These are phyloP conservation scores for Diarsia rubi DNA, from an alignment of 2,888 invertebrate genomes.

Conservation along the genomic window DNA sequence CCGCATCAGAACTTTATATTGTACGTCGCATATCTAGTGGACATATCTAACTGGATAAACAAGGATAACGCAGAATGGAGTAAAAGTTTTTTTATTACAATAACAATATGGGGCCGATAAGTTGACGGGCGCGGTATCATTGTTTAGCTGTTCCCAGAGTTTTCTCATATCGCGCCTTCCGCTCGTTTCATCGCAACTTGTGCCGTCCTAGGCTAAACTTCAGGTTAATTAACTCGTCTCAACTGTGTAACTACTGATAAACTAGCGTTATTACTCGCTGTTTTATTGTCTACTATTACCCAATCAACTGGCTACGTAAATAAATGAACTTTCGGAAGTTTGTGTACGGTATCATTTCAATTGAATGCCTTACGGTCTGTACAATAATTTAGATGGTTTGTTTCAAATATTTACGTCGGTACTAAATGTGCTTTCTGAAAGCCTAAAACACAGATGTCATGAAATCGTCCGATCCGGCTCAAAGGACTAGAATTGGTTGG, in stretches of 20 bases:
- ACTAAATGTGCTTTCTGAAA: not conserved
- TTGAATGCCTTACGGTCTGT: not conserved
- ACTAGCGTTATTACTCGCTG: constrained; percentile 76
- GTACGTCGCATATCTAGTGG: constrained; percentile 46
- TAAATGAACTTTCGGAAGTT: constrained; percentile 19
- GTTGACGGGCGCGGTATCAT: constrained; percentile 75
- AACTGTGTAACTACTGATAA: constrained; percentile 76
- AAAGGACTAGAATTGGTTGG: constrained; percentile 3
- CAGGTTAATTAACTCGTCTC: constrained; percentile 85
- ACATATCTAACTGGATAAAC: constrained; percentile 63
- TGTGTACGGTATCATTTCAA: not conserved
- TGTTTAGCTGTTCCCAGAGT: constrained; percentile 76
- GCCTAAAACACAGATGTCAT: not conserved
- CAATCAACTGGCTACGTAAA: constrained; percentile 40
- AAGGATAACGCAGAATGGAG: constrained; percentile 66
- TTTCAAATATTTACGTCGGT: not conserved
- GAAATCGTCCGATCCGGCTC: not conserved
- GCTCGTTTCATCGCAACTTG: constrained; percentile 75
- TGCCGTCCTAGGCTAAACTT: constrained; percentile 77
- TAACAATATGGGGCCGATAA: constrained; percentile 78
- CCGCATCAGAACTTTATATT: constrained; percentile 46
- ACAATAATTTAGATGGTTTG: not conserved
- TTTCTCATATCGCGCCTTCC: constrained; percentile 84
- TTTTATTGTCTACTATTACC: constrained; percentile 66
- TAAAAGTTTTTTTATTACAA: constrained; percentile 81